A percentile compares a stretch with the other conserved stretches of the same genome.
phyloP scores from a whole-genome alignment of 92 coral and sea anemone species.

The Porites divaricata region DNA sequence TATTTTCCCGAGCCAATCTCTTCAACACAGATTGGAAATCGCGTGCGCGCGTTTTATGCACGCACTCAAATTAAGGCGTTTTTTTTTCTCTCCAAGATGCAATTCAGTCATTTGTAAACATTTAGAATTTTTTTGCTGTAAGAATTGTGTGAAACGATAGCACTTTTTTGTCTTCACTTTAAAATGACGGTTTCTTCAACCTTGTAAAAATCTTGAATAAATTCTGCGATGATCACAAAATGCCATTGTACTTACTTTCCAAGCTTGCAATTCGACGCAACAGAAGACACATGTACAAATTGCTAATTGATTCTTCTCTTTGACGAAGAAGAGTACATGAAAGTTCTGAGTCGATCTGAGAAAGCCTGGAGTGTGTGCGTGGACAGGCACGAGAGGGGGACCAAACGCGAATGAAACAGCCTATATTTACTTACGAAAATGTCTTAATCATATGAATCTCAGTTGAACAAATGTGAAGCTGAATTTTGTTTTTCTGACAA shows the following conservation, averaged over 20 bases:
- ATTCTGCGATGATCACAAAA: too few species aligned
- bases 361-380: too few species aligned
- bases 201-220: too few species aligned
- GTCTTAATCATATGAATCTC: constrained; percentile 24
- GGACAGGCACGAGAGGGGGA: too few species aligned
- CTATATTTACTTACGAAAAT: constrained; percentile 14
- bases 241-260: too few species aligned
- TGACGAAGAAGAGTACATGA: not conserved
- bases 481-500: not conserved
- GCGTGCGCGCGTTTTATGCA: not conserved
- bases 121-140: too few species aligned
- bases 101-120: not conserved
- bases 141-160: not conserved
- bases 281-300: too few species aligned
- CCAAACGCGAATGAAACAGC: not conserved
- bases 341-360: not conserved
- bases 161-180: not conserved
- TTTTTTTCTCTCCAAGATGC: not conserved
- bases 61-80: not conserved
- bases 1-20: not conserved
- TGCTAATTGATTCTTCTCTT: too few species aligned
- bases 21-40: not conserved
- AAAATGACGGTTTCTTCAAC: too few species aligned
- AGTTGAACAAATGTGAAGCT: constrained; percentile 51
- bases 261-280: too few species aligned